Conservation (phyloP, 2,888 invertebrate genomes). For the Sesia bembeciformis region DNA sequence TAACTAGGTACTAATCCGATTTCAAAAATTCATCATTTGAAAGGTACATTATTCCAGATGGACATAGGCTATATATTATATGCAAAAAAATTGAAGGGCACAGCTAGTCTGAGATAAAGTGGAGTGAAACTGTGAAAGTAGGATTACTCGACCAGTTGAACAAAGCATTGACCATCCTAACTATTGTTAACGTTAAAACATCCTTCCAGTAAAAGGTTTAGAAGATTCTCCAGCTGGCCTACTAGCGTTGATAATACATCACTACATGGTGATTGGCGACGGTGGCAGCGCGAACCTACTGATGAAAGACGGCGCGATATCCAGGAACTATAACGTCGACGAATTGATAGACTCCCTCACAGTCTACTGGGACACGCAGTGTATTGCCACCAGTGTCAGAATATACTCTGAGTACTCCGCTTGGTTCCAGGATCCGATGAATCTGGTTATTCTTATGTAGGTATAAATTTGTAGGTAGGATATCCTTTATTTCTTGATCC, state of each 20-base stretch:
- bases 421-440: conserved; percentile 4
- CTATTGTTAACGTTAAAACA: background rate
- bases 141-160: no score
- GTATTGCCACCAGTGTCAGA: conserved; percentile 78
- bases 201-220: conserved; percentile 37
- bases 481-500: no score
- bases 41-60: no score
- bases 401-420: conserved; percentile 76
- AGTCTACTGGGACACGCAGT: conserved; percentile 81
- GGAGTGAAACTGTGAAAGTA: no score
- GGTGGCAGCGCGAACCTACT: conserved; percentile 65
- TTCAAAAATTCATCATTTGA: no score
- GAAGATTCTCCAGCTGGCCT: conserved; percentile 82
- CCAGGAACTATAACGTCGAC: conserved; percentile 71
- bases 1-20: no score
- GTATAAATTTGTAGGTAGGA: background rate
- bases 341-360: conserved; percentile 82
- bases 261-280: conserved; percentile 69
- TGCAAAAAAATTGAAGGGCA: no score
- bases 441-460: conserved; percentile 1
- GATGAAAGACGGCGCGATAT: conserved; percentile 63
- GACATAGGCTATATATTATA: no score
- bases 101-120: no score
- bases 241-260: conserved; percentile 84
- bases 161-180: no score